Evolutionary conservation across 53 echinoderm and acorn worm species (phyloP).

Genomic region (Patiria pectinifera): DNA sequence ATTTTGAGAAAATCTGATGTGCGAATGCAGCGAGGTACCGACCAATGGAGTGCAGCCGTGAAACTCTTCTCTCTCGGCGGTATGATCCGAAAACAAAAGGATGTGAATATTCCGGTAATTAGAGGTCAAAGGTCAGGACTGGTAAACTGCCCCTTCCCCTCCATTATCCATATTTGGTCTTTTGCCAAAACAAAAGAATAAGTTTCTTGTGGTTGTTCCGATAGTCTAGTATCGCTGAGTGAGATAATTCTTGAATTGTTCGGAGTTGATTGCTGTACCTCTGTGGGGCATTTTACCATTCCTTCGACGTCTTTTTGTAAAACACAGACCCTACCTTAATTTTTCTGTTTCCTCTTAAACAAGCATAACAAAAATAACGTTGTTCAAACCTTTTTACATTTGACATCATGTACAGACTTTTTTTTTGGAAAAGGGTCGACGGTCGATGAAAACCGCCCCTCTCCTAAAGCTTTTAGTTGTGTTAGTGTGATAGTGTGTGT

Average conservation of each 20-base stretch:
- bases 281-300: conserved; percentile 19
- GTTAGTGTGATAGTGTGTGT: conserved; percentile 58
- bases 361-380: background rate
- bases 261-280: background rate
- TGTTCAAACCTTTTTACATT: conserved; percentile 42
- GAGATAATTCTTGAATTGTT: background rate
- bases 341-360: background rate
- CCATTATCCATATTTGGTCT: background rate
- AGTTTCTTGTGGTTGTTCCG: background rate
- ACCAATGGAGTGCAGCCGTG: background rate
- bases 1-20: conserved; percentile 11
- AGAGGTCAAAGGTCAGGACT: conserved; percentile 20
- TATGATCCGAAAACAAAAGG: conserved; percentile 34
- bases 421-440: conserved; percentile 1
- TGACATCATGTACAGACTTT: conserved; percentile 54
- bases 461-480: conserved; percentile 22
- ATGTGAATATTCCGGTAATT: conserved; percentile 50
- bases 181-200: background rate
- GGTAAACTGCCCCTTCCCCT: conserved; percentile 25
- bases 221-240: background rate
- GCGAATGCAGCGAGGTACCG: background rate
- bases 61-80: background rate
- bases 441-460: background rate
- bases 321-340: background rate
- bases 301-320: conserved; percentile 20